These are phyloP conservation scores for Nothobranchius kuhntae DNA, from an alignment of 2,113 vertebrate genomes.

Conservation along the genomic window DNA sequence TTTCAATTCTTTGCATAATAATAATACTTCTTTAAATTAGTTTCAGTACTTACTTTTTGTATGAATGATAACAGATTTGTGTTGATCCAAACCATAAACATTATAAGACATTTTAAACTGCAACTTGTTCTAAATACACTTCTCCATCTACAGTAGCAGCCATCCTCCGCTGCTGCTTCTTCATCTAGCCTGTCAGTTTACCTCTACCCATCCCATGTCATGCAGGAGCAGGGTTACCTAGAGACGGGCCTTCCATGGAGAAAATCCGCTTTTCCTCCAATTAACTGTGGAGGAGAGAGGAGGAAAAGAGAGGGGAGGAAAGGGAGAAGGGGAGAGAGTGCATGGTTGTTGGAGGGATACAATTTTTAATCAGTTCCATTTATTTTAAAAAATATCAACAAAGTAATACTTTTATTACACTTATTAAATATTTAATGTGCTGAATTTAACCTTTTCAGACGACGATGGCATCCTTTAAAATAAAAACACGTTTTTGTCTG, in stretches of 20 bases:
- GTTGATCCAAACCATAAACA: constrained; percentile 33
- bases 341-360: constrained; percentile 62
- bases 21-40: neutral
- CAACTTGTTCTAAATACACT: constrained; percentile 23
- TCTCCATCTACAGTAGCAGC: constrained; percentile 51
- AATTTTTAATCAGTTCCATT: constrained; percentile 9
- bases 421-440: neutral
- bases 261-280: constrained; percentile 82
- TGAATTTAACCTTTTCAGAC: neutral
- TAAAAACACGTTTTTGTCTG: too few species aligned
- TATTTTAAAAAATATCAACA: neutral
- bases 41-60: constrained; percentile 57
- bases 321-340: constrained; percentile 35
- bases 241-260: constrained; percentile 81
- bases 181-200: constrained; percentile 60
- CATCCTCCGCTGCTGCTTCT: constrained; percentile 56
- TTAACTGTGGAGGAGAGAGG: constrained; percentile 79
- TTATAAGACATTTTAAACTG: constrained; percentile 15
- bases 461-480: too few species aligned
- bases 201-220: constrained; percentile 81
- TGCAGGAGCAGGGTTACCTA: constrained; percentile 84
- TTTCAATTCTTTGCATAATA: too few species aligned
- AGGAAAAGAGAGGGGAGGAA: constrained; percentile 57
- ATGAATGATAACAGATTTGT: constrained; percentile 18
- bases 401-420: neutral